Evolutionary conservation across 2,797 vertebrate species (phyloP).

Genomic region (Micropoecilia bifurca): DNA sequence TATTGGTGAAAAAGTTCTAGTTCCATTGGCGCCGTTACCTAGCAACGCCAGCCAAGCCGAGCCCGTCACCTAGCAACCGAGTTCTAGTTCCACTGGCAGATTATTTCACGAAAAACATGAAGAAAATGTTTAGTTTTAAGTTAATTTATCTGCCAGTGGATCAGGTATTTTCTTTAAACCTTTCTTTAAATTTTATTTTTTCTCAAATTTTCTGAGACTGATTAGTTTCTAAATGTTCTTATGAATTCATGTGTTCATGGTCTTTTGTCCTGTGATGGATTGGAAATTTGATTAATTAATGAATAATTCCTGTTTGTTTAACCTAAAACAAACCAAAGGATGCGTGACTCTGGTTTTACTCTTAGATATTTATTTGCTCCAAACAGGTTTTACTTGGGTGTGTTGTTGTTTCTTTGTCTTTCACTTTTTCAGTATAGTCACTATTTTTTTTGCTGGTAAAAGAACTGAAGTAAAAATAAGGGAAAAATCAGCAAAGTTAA

Average conservation of each 20-base stretch:
- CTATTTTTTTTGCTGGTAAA: background rate
- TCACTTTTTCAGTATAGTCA: background rate
- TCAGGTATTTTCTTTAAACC: no score
- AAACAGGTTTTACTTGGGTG: no score
- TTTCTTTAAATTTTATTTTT: no score
- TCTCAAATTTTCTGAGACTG: background rate
- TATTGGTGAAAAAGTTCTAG: no score
- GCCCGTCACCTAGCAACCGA: no score
- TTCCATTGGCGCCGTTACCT: no score
- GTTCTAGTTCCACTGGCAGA: no score
- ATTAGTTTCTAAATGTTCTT: background rate
- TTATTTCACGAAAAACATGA: no score
- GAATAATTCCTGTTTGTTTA: background rate
- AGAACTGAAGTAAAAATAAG: background rate
- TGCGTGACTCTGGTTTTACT: background rate
- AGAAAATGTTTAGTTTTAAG: no score
- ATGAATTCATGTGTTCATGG: background rate
- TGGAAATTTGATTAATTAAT: background rate
- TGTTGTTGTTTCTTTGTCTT: background rate
- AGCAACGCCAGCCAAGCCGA: no score
- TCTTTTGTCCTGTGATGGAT: background rate
- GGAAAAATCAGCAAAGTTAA: background rate
- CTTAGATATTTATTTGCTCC: background rate
- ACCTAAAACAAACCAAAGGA: background rate
- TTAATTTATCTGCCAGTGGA: no score